Evolutionary conservation across 2,888 invertebrate species (phyloP), one percentile per base, ranked within the genome.

Genomic region (Ceratothoa steindachneri): DNA sequence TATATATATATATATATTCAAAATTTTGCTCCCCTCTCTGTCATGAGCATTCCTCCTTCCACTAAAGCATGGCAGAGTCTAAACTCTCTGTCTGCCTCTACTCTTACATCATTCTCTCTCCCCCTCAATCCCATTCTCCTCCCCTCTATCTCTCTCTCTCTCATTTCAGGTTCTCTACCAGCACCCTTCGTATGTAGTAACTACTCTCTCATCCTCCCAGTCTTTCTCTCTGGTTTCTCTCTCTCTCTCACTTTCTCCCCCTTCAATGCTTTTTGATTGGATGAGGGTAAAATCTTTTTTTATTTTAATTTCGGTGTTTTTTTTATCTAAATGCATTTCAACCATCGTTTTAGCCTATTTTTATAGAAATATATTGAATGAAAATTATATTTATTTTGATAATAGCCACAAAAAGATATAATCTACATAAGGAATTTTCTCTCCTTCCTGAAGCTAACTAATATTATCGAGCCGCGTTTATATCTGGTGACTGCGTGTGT

Each of bases 211-310:
- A 12, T 24, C 24, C 60, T 60, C 9, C 24, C 27, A 24, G 12
- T 60, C 27, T 60, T 12, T 24, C 27, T 60, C 60, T 24, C 60
- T 24, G 12, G 1, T 60, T 24, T 60, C 60, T 22, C 60, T 22
- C 24, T 24, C 27, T 22, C n/a, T 12, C n/a, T n/a, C 60, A 15
- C 27, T 24, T 24, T 12, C 27, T 24, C 60, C 60, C 60, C 27
- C 60, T 15, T 60, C 60, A 60, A 60, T 60, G 60, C 60, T 60
- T 60, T 60, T 60, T 60, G 60, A 60, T 60, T 60, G 60, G 60
- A 60, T 60, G 27, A 60, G 60, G 60, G 60, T 60, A 60, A 60
- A 60, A 24, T 24, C n/a, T 60, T 60, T 60, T 60, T 60, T 60
- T 7, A 60, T 60, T 60, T 60, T 7, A 60, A 60, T 60, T 60